These are phyloP conservation scores for Piprites chloris DNA, from an alignment of 2,113 vertebrate genomes.

Conservation along the genomic window DNA sequence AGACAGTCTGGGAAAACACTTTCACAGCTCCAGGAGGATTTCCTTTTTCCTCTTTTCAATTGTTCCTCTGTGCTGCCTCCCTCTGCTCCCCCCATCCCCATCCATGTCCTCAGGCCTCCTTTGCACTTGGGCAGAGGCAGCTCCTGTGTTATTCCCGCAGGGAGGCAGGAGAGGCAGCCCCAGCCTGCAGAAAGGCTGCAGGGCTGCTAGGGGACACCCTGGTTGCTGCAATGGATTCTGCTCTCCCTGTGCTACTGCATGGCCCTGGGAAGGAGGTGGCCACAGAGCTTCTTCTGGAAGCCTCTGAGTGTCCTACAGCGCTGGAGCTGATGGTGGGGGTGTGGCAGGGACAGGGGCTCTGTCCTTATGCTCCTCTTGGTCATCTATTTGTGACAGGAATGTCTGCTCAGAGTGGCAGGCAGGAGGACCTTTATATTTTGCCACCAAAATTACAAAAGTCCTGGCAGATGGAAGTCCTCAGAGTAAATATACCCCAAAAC, in stretches of 20 bases:
- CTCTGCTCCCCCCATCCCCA: not conserved
- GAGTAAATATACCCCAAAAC: not conserved
- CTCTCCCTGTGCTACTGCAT: accelerated
- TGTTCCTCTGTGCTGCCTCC: constrained; percentile 45
- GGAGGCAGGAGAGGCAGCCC: not conserved
- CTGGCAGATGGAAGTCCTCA: not conserved
- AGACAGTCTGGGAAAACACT: constrained; percentile 69
- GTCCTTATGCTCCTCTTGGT: not conserved
- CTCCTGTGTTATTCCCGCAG: accelerated
- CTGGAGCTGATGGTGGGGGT: too few species aligned
- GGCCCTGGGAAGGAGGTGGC: not conserved
- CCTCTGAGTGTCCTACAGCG: too few species aligned
- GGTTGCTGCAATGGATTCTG: not conserved
- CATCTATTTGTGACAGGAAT: not conserved
- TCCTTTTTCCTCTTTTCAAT: constrained; percentile 67
- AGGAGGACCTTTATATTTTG: not conserved
- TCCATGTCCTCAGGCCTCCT: constrained; percentile 46
- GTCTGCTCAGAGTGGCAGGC: not conserved
- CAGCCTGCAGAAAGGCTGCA: not conserved
- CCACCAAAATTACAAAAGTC: not conserved
- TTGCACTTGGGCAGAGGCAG: not conserved
- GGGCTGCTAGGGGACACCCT: not conserved
- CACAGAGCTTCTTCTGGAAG: not conserved
- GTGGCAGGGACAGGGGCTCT: not conserved
- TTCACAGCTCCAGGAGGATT: constrained; percentile 62